Evolutionary conservation across 2,113 vertebrate genomes (phyloP), one percentile per base, ranked within the genome.

Genomic region (Megaptera novaeangliae): DNA sequence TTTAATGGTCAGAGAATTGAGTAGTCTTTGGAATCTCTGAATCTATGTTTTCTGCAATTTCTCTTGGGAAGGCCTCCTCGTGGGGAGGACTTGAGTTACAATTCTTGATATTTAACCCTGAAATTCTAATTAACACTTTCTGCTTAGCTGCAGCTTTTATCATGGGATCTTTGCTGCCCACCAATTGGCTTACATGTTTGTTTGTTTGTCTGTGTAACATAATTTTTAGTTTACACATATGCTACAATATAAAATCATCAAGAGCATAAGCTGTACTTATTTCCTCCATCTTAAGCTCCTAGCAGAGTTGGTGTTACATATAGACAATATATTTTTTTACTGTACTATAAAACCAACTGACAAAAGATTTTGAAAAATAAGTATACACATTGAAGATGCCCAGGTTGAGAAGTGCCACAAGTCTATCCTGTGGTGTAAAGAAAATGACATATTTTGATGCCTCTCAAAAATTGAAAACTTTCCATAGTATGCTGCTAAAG

Each of bases 101-200:
- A 11, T 59, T 95, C 3, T 84, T 57, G 13, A 69, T 84, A 31
- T 10, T 75, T 14, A 95, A 57, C 1, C 34, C 8, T 61, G 46
- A 85, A 6, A 75, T 36, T 59, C 44, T 84, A 34, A 36, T 29
- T 29, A 74, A 44, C 21, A 52, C 5, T 63, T 75, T 75, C 31
- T 75, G 59, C 34, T 46, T 25, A 39, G 15, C 49, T 59, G 11
- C 29, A 27, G 27, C 13, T 95, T 68, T 91, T 15, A 59, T 77
- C 25, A 25, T 59, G 80, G 29, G 13, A 31, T 59, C 3, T 59
- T 39, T 68, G 61, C 13, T 83, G 17, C 10, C 25, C 3, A 27
- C 2, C 0, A 3, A 59, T 4, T 61, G 1, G 1, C 39, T 4
- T 78, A 3, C 39, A 59, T 7, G 13, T 57, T 59, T 36, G 12